Percentiles rank a stretch among this genome's conserved stretches.
phyloP scores from a whole-genome alignment of 2,888 invertebrate species.

The Tryphoninae sp. region DNA sequence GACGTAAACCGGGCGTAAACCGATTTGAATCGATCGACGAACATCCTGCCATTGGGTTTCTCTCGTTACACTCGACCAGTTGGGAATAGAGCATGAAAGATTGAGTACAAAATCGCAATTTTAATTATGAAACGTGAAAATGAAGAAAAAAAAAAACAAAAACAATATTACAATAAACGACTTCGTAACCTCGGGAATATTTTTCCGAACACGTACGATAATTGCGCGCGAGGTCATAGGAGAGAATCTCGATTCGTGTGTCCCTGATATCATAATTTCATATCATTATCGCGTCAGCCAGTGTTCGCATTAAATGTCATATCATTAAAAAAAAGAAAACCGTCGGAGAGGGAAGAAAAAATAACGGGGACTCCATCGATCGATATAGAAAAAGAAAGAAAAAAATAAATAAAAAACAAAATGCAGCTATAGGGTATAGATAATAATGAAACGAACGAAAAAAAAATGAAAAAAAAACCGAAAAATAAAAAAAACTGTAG shows the following conservation, averaged over 20 bases:
- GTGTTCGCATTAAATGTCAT: constrained; percentile 73
- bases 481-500: constrained; percentile 26
- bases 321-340: constrained; percentile 69
- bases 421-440: constrained; percentile 37
- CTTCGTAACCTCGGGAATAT: neutral
- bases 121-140: neutral
- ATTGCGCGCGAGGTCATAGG: neutral
- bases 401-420: constrained; percentile 36
- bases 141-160: too few relatives aligned
- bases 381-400: constrained; percentile 65
- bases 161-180: neutral
- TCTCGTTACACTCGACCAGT: neutral
- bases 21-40: constrained; percentile 10
- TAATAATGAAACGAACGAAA: constrained; percentile 13
- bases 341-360: constrained; percentile 10
- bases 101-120: neutral
- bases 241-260: constrained; percentile 52
- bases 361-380: constrained; percentile 64
- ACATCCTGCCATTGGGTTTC: neutral
- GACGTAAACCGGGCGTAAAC: neutral
- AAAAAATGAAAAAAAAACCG: neutral
- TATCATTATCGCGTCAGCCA: constrained; percentile 74
- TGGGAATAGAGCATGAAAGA: neutral
- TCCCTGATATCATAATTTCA: constrained; percentile 69
- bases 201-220: neutral